Evolutionary conservation across 2,888 invertebrate species (phyloP), one percentile per base, ranked within the genome.

Genomic region (Aspidiotus rigidus): DNA sequence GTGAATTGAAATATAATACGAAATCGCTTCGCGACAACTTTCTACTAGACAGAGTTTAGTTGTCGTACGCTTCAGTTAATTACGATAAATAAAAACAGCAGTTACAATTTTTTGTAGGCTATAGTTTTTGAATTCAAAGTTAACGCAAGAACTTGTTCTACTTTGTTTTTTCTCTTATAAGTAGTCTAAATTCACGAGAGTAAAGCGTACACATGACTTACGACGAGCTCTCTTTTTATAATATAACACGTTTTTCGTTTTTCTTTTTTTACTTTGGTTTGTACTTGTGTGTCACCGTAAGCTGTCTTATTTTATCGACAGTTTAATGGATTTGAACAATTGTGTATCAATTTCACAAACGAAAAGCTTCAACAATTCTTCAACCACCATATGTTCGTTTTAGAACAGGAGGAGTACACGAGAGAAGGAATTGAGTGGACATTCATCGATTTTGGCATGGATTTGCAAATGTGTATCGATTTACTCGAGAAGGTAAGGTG

Each of bases 301-400:
- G 44, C 67, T 67, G 60, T 67, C 67, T 66, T 42, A 28, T 67
- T 64, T 61, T 72, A 64, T 64, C 69, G 62, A 55, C 85, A 93
- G 93, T 88, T 84, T 83, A 94, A 94, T 83, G 88, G 91, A 78
- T 93, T 93, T 84, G 93, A 94, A 83, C 93, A 94, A 81, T 85
- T 94, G 78, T 93, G 93, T 84, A 92, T 94, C 85, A 94, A 94
- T 84, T 94, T 92, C 84, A 91, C 92, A 77, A 94, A 94, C 80
- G 93, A 94, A 83, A 90, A 91, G 81, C 85, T 94, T 76, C 93
- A 94, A 81, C 94, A 94, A 79, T 94, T 90, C 84, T 94, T 93
- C 87, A 94, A 94, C 81, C 93, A 94, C 80, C 87, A 91, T 83
- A 93, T 94, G 93, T 94, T 94, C 82, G 87, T 94, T 75, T 83